Evolutionary conservation across 2,113 vertebrate genomes (phyloP).

Genomic region (Sinocyclocheilus anophthalmus): DNA sequence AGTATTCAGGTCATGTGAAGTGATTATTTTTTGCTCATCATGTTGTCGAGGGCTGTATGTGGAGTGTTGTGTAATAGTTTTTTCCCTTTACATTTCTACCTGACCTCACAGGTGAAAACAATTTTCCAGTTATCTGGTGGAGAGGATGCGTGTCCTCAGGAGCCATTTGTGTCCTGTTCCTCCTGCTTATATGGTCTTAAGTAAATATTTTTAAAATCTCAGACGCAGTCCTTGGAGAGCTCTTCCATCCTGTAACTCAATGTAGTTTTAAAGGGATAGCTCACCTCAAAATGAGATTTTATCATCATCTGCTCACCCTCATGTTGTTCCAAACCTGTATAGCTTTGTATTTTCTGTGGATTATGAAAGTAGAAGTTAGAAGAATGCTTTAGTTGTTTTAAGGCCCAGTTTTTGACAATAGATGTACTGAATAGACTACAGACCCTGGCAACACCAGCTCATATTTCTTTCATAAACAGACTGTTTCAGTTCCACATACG

Average conservation of each 20-base stretch:
- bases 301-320: background rate
- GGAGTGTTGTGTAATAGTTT: background rate
- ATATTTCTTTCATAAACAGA: too few relatives aligned
- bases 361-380: background rate
- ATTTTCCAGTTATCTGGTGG: conserved; percentile 36
- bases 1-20: background rate
- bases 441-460: too few relatives aligned
- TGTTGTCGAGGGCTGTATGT: background rate
- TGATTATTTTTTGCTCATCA: background rate
- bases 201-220: background rate
- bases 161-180: background rate
- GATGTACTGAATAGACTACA: too few relatives aligned
- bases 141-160: background rate
- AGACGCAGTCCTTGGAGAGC: background rate
- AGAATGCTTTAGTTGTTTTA: background rate
- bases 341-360: background rate
- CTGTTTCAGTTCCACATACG: too few relatives aligned
- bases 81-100: background rate
- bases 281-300: background rate
- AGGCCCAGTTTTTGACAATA: background rate
- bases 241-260: background rate
- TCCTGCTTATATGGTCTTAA: background rate
- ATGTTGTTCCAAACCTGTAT: background rate
- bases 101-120: conserved; percentile 42
- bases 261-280: background rate